phyloP scores from a whole-genome alignment of 2,113 vertebrate species.

The Etheostoma cragini region DNA sequence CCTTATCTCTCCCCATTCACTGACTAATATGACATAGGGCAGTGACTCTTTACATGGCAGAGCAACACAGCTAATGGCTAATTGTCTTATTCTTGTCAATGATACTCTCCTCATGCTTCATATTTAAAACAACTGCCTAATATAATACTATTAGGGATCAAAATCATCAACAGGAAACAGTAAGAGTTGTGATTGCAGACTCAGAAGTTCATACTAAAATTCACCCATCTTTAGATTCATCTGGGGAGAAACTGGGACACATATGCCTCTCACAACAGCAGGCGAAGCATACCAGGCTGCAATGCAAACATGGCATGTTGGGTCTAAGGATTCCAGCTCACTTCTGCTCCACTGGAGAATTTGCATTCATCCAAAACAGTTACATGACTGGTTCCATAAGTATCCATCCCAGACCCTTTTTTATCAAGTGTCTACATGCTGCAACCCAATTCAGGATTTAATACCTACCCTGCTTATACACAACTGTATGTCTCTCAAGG shows the following conservation, averaged over 20 bases:
- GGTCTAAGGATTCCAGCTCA: neutral
- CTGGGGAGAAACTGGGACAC: neutral
- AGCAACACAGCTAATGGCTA: slow-evolving; percentile 10
- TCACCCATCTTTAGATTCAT: neutral
- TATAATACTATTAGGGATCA: neutral
- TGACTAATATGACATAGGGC: slow-evolving; percentile 31
- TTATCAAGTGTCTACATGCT: neutral
- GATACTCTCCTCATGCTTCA: neutral
- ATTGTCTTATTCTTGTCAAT: neutral
- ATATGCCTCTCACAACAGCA: neutral
- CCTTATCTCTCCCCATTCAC: slow-evolving; percentile 38
- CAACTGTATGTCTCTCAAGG: neutral
- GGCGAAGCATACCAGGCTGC: neutral
- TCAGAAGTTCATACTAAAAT: neutral
- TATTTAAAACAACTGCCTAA: neutral
- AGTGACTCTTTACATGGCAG: slow-evolving; percentile 13
- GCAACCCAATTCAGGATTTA: neutral
- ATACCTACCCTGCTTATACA: neutral
- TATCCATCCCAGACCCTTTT: neutral
- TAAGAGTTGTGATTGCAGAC: neutral
- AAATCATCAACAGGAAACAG: neutral
- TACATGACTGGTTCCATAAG: neutral
- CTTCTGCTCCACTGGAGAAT: neutral
- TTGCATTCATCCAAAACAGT: neutral
- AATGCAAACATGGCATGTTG: neutral